Evolutionary conservation across 2,888 invertebrate species (phyloP), one percentile per base, ranked within the genome.

Genomic region (Epicampocera succincta): DNA sequence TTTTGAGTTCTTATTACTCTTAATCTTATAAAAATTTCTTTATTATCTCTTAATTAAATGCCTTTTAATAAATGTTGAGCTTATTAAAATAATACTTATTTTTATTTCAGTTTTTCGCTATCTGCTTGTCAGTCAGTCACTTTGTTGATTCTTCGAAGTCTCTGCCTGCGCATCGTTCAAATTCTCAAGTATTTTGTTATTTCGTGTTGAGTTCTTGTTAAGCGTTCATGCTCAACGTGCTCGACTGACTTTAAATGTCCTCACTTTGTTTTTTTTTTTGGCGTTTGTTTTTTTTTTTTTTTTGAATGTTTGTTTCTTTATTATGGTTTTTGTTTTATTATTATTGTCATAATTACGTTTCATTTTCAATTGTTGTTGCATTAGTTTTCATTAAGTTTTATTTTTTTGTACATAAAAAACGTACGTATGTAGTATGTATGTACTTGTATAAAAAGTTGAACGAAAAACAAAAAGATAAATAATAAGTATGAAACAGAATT

Each of bases 31-130:
- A 15, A 33, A 44, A 13, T 17, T 38, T 50, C 21, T 52, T n/a
- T 61, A 68, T 50, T 65, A 42, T 42, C 52, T 58, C 71, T 71
- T 61, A 75, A 75, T 80, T 80, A 80, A 80, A 80, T 75, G 60
- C 58, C 71, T 71, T 29, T 65, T 75, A 63, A 68, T 40, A 48
- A 73, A 48, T 40, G 56, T 40, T 48, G 46, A 63, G 56, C n/a
- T 40, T 21, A 66, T 61, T 54, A 54, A 68, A 63, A 54, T 52
- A 29, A 42, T 56, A n/a, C 63, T 66, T 42, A 25, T 63, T 40
- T 13, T 11, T 25, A 48, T 19, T 52, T 15, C 3, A 40, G 40
- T 61, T 61, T 2, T 15, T n/a, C n/a, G 38, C 13, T 33, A 17
- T 42, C 48, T 60, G 52, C 48, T 33, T 40, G 63, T 15, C 52